These are phyloP conservation scores for Hyaena hyaena DNA, from an alignment of 2,113 vertebrate genomes.

Conservation along the genomic window DNA sequence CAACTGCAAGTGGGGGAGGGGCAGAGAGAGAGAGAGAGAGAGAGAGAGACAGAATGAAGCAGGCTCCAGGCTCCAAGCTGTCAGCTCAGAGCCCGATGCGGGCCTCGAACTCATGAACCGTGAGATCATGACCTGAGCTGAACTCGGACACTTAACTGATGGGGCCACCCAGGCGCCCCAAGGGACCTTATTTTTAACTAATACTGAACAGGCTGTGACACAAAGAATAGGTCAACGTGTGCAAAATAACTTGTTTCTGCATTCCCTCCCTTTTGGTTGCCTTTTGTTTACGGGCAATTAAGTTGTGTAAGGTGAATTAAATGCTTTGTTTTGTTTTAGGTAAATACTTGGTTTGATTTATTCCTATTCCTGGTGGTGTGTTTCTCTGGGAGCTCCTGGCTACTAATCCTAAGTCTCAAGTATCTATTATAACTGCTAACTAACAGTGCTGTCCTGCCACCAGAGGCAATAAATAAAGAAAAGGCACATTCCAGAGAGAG, in stretches of 20 bases:
- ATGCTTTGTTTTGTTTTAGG: slow-evolving; percentile 58
- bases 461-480: slow-evolving; percentile 46
- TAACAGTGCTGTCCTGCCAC: not conserved
- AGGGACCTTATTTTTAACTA: slow-evolving; percentile 25
- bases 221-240: slow-evolving; percentile 31
- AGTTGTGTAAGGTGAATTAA: not conserved
- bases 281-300: slow-evolving; percentile 19
- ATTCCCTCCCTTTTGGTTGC: not conserved
- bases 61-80: no score
- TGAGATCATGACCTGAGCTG: no score
- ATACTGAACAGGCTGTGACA: not conserved
- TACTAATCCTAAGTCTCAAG: slow-evolving; percentile 39
- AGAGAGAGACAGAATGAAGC: no score
- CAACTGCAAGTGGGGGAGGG: no score
- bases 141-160: no score
- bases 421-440: slow-evolving; percentile 40
- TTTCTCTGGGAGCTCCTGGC: slow-evolving; percentile 47
- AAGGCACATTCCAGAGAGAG: slow-evolving; percentile 38
- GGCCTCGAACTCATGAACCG: no score
- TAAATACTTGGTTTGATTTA: slow-evolving; percentile 60
- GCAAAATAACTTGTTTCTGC: slow-evolving; percentile 28
- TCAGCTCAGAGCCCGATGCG: no score
- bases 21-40: no score
- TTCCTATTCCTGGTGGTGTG: not conserved
- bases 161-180: not conserved